Evolutionary conservation across 2,797 vertebrate species (phyloP), one percentile per base, ranked within the genome.

Genomic region (Petrocephalus schoutedeni): DNA sequence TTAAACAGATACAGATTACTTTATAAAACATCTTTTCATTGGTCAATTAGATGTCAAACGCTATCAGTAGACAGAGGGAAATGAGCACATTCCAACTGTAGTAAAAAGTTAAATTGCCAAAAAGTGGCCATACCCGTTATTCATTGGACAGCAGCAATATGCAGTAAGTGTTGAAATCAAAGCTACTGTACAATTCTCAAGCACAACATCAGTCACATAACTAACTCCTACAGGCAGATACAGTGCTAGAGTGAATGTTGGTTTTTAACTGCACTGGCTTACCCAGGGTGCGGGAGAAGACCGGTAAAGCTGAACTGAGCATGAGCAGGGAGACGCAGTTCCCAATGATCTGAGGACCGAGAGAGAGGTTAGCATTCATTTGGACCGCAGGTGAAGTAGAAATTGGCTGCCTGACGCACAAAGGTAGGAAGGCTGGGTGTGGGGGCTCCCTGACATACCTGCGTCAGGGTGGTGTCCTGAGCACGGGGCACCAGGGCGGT

Each of bases 221-320:
- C 7, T 77, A n/a, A 45, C 71, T 14, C 36, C 16, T 77, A 45
- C 5, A 56, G 8, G 8, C 2, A 56, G 1, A 8, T 80, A 9
- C 74, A 49, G 36, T 36, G 45, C 74, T 80, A 41, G 36, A 45
- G 74, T 2, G 7, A 45, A 36, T 77, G 71, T 16, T 77, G 71
- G 36, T 45, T 77, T 49, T 45, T n/a, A n/a, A 45, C 64, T 36
- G 21, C 10, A 86, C 16, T 2, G 1, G 90, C 96, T 97, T 94
- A 99, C 98, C 98, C 88, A 99, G 94, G 0, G 98, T 99, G 90
- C 98, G 96, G 91, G 98, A 99, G 93, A 99, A 98, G 56, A 99
- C 97, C 0, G 98, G 98, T 89, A 99, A 95, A 0, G 98, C 98
- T 0, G 98, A 99, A 94, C 98, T 99, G 89, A 99, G 96, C 90